phyloP scores from a whole-genome alignment of 2,113 vertebrate genomes.

The Pipa parva region DNA sequence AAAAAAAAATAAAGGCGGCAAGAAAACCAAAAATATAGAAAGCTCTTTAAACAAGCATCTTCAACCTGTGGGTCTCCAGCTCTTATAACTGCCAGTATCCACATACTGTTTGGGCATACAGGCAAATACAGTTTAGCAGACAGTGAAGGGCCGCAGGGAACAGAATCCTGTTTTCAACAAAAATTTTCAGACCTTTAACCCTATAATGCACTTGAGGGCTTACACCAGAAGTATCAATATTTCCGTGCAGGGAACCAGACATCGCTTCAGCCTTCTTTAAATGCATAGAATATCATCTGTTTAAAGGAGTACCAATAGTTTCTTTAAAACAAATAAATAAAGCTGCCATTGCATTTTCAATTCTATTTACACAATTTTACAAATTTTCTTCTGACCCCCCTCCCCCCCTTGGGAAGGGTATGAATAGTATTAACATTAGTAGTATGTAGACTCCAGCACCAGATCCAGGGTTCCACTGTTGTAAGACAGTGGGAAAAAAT shows the following conservation, averaged over 20 bases:
- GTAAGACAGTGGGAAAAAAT: conserved; percentile 62
- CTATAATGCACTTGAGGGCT: conserved; percentile 1
- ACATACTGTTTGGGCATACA: background rate
- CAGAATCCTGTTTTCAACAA: conserved; percentile 40
- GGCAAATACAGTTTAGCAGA: background rate
- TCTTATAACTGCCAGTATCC: background rate
- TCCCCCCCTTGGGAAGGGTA: conserved; percentile 4
- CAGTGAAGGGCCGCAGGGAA: background rate
- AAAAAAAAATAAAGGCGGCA: conserved; percentile 39
- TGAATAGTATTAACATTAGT: conserved; percentile 2
- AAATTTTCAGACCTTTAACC: conserved; percentile 51
- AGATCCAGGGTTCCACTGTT: conserved; percentile 61
- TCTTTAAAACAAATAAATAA: conserved; percentile 65
- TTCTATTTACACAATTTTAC: conserved; percentile 51
- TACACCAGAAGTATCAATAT: conserved; percentile 43
- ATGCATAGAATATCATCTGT: conserved; percentile 65
- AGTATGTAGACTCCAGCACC: conserved; percentile 8
- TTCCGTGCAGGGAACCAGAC: conserved; percentile 51
- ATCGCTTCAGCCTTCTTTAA: conserved; percentile 50
- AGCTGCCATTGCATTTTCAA: conserved; percentile 55
- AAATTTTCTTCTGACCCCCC: conserved; percentile 58
- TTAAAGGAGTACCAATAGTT: conserved; percentile 61
- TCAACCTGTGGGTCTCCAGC: background rate
- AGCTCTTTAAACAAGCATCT: conserved; percentile 48
- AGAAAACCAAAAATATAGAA: conserved; percentile 59